Conservation (phyloP, 2,888 invertebrate genomes). For the Drosophila anceps region DNA sequence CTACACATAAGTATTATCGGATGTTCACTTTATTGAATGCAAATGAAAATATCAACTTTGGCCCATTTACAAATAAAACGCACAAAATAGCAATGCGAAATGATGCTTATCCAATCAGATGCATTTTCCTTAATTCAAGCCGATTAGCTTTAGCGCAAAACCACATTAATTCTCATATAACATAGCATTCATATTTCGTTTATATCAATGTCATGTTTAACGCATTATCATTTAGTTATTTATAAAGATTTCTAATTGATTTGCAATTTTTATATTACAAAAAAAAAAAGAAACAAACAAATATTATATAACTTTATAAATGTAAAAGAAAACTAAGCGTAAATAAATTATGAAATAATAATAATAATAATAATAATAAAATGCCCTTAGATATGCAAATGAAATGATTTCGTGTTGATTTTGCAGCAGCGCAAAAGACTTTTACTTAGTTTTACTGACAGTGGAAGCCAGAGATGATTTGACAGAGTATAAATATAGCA, state of each 20-base stretch:
- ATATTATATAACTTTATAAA: slow-evolving; percentile 33
- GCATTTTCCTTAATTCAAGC: slow-evolving; percentile 28
- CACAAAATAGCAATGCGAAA: slow-evolving; percentile 9
- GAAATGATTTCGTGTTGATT: neutral
- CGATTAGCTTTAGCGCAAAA: slow-evolving; percentile 44
- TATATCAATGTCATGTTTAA: slow-evolving; percentile 29
- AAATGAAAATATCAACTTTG: slow-evolving; percentile 8
- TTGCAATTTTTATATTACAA: slow-evolving; percentile 52
- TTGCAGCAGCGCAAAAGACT: neutral
- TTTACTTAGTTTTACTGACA: neutral
- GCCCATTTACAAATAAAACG: slow-evolving; percentile 14
- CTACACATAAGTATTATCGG: slow-evolving; percentile 11
- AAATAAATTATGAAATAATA: slow-evolving; percentile 36
- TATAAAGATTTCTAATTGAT: slow-evolving; percentile 31
- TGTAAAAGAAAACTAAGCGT: slow-evolving; percentile 36
- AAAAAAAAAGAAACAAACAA: slow-evolving; percentile 15
- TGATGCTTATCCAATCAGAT: slow-evolving; percentile 16
- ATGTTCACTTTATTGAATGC: slow-evolving; percentile 8
- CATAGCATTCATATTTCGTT: slow-evolving; percentile 26
- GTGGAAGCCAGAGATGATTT: too few relatives aligned
- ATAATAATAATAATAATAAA: slow-evolving; percentile 44
- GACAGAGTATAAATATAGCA: too few relatives aligned
- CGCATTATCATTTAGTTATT: slow-evolving; percentile 40
- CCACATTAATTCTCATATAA: slow-evolving; percentile 27
- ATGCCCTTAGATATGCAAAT: slow-evolving; percentile 50